Evolutionary conservation across 2,797 vertebrate genomes (phyloP), one percentile per base, ranked within the genome.

Genomic region (Phoxinus dragarum): DNA sequence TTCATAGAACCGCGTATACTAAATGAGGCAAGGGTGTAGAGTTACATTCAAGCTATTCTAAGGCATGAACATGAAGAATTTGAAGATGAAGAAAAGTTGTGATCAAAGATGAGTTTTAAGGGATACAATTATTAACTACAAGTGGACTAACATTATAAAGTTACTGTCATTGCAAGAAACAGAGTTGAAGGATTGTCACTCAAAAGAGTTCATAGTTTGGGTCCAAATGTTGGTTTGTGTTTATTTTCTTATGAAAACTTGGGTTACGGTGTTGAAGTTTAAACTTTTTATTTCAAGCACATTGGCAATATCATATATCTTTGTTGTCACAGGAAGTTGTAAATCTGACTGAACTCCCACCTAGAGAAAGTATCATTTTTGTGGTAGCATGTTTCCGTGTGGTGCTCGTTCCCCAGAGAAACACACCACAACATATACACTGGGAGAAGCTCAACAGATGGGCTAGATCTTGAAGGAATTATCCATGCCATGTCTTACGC

Each of bases 301-400:
- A 23, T 10, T 23, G 34, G 14, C 23, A 56, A 67, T 16, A 68
- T n/a, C 21, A 52, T 52, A 67, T 17, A 69, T 69, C 8, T 68
- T 69, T 66, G 16, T 54, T 38, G 49, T 42, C 34, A 81, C 23
- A 40, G 23, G 34, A 81, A 69, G 67, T 27, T 54, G 66, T 81
- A 81, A 81, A 81, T 66, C 61, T 80, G 61, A 34, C 47, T 81
- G 21, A 81, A 38, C 47, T 69, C 44, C 44, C 44, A 66, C 5
- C 61, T 14, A 47, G 16, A 42, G 54, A 64, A 52, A 52, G 47
- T 36, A 54, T 54, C 0, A 7, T 75, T 75, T 49, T 75, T 23
- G 1, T 52, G 40, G 38, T 34, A 12, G 47, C 44, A 27, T 11
- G 36, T 40, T 71, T 56, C 21, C 54, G 34, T 38, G 16, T 14